A percentile compares a stretch with the other conserved stretches of the same genome.
These are phyloP conservation scores for Pogonophryne albipinna DNA, from an alignment of 2,797 vertebrate species.

Conservation along the genomic window DNA sequence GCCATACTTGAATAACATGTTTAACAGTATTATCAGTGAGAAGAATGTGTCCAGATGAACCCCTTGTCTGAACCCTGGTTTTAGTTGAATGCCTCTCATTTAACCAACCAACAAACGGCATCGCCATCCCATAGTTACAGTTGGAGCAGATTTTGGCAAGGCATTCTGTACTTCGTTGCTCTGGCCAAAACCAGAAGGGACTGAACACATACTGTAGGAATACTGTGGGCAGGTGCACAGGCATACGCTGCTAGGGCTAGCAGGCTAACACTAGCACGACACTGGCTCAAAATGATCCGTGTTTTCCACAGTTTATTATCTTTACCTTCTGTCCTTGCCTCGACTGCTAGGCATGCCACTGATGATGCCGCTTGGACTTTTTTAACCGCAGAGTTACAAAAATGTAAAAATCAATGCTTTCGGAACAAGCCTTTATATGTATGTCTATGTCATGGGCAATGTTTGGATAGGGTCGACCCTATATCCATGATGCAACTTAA, in stretches of 20 bases:
- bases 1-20: background rate
- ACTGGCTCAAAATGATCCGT: constrained; percentile 32
- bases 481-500: no score
- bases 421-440: no score
- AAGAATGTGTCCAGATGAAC: background rate
- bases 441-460: background rate
- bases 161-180: constrained; percentile 24
- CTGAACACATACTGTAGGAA: constrained; percentile 42
- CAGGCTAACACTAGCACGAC: constrained; percentile 47
- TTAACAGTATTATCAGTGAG: background rate
- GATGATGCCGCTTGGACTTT: constrained; percentile 5
- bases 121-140: constrained; percentile 3
- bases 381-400: constrained; percentile 7
- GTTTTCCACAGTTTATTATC: constrained; percentile 43
- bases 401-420: background rate
- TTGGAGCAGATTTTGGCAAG: constrained; percentile 18
- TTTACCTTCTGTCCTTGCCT: constrained; percentile 43
- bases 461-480: background rate
- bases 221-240: constrained; percentile 46
- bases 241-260: constrained; percentile 50
- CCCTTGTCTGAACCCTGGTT: background rate
- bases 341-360: background rate
- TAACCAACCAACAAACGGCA: background rate
- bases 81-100: background rate
- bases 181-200: constrained; percentile 32